These are phyloP conservation scores for Cydia pomonella DNA, from an alignment of 1,140 invertebrate genomes.

Conservation along the genomic window DNA sequence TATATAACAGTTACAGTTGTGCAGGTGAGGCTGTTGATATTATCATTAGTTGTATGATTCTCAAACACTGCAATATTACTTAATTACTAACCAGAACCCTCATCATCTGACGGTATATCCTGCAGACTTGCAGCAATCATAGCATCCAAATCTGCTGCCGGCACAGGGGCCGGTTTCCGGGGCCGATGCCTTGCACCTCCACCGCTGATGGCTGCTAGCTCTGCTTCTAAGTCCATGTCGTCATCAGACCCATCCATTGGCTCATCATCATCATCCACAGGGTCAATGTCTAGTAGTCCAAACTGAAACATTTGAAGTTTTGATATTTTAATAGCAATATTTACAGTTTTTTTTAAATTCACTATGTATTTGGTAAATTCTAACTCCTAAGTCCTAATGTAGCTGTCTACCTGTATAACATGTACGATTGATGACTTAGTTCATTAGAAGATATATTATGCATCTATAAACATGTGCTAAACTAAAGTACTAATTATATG, in stretches of 20 bases:
- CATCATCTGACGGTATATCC: constrained; percentile 88
- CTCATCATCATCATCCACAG: constrained; percentile 82
- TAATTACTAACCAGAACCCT: constrained; percentile 80
- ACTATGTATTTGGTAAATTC: too few species aligned
- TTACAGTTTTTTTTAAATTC: too few species aligned
- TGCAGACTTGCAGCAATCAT: constrained; percentile 88
- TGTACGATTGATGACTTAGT: too few species aligned
- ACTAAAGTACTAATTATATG: too few species aligned
- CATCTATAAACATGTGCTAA: too few species aligned
- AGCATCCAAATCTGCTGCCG: constrained; percentile 82
- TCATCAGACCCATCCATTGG: constrained; percentile 81
- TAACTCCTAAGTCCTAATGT: too few species aligned
- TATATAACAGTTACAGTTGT: too few species aligned
- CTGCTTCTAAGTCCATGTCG: constrained; percentile 93
- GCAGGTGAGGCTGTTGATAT: too few species aligned
- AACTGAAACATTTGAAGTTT: constrained; percentile 78
- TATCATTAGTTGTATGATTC: too few species aligned
- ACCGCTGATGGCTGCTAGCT: constrained; percentile 88
- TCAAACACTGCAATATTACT: constrained; percentile 26
- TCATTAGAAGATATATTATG: too few species aligned
- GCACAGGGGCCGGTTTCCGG: constrained; percentile 78
- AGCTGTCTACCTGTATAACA: too few species aligned
- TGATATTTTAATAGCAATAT: too few species aligned
- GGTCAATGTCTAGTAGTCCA: constrained; percentile 88
- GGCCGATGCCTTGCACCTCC: constrained; percentile 72